phyloP scores from a whole-genome alignment of 2,888 invertebrate species.

The Melanchra persicariae region DNA sequence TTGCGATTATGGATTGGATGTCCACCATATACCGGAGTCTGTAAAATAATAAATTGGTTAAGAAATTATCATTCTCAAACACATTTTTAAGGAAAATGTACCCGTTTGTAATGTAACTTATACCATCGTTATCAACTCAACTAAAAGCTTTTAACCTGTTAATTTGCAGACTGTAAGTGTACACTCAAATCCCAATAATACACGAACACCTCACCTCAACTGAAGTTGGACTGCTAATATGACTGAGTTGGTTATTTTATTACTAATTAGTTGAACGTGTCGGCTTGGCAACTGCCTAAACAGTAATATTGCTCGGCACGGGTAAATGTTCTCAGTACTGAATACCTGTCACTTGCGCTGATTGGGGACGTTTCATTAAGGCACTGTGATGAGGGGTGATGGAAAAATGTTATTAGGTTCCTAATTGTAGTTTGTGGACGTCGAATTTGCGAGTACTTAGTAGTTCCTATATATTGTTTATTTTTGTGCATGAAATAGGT shows the following conservation, averaged over 20 bases:
- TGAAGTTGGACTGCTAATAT: constrained; percentile 20
- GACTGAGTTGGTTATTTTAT: constrained; percentile 41
- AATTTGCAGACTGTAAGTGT: too few relatives aligned
- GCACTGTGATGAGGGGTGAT: neutral
- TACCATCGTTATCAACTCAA: neutral
- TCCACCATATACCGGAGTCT: too few relatives aligned
- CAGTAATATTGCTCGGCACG: constrained; percentile 20
- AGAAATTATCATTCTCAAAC: too few relatives aligned
- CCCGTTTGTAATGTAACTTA: too few relatives aligned
- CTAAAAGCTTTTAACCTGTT: neutral
- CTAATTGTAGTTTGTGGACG: neutral
- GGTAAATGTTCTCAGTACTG: constrained; percentile 10
- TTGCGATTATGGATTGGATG: too few relatives aligned
- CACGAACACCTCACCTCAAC: neutral
- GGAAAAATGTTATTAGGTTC: constrained; percentile 25
- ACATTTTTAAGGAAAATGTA: too few relatives aligned
- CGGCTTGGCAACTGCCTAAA: constrained; percentile 6
- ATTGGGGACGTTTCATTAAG: constrained; percentile 21
- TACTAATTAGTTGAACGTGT: constrained; percentile 27
- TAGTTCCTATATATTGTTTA: too few relatives aligned
- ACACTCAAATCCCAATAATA: neutral
- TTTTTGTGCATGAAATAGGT: too few relatives aligned
- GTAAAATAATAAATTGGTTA: too few relatives aligned
- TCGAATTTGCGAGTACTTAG: neutral
- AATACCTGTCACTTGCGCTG: constrained; percentile 35